These are phyloP conservation scores for Phyllostomus hastatus DNA, from an alignment of 2,113 vertebrate species.

Conservation along the genomic window DNA sequence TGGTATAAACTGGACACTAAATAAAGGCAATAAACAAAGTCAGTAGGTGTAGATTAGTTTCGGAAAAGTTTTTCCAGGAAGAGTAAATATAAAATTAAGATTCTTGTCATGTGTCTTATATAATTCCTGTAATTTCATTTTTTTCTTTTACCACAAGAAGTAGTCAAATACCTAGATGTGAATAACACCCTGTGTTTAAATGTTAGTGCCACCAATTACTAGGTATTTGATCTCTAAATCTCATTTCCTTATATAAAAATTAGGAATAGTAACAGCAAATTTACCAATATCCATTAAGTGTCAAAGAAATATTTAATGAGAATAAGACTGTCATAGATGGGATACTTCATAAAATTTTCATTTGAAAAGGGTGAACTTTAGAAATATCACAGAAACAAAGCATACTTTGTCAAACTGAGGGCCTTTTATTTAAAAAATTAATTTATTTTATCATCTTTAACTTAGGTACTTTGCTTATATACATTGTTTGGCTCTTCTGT, in stretches of 20 bases:
- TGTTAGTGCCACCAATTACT: not conserved
- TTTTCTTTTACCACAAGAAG: not conserved
- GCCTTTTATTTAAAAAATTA: not conserved
- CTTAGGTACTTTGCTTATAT: not conserved
- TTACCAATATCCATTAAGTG: not conserved
- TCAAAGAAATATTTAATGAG: not conserved
- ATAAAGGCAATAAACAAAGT: not conserved
- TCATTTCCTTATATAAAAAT: not conserved
- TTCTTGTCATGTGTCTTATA: not conserved
- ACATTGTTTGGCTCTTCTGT: not conserved
- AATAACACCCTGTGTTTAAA: not conserved
- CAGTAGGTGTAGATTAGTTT: not conserved
- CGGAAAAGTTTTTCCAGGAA: not conserved
- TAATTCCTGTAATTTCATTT: not conserved
- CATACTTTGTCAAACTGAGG: not conserved
- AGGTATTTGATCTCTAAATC: not conserved
- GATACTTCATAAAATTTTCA: not conserved
- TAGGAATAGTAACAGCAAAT: not conserved
- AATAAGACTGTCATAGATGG: not conserved
- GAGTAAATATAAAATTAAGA: not conserved
- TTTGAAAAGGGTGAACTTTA: not conserved
- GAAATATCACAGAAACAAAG: not conserved
- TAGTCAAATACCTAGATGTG: no score
- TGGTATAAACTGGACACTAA: not conserved
- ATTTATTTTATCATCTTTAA: not conserved